phyloP scores from a whole-genome alignment of 1,140 invertebrate genomes.

The Cylas formicarius region DNA sequence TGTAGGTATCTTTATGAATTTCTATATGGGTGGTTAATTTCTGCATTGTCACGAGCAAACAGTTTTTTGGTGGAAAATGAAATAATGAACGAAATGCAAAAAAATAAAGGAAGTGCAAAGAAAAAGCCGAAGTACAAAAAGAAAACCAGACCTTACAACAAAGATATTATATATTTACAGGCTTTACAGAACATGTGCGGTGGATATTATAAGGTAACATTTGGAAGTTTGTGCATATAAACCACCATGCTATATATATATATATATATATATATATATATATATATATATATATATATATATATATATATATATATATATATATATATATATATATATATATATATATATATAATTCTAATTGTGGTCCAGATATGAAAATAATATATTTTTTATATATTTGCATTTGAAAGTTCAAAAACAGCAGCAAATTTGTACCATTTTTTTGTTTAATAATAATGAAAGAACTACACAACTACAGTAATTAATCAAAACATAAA shows the following conservation, averaged over 20 bases:
- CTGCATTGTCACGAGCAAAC: slow-evolving; percentile 82
- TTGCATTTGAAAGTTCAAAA: too few relatives aligned
- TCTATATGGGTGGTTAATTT: slow-evolving; percentile 88
- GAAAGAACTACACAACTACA: too few relatives aligned
- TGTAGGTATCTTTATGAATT: slow-evolving; percentile 89
- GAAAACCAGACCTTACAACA: slow-evolving; percentile 63
- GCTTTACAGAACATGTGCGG: slow-evolving; percentile 90
- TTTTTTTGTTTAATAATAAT: too few relatives aligned
- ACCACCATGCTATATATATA: not conserved
- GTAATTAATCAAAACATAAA: too few relatives aligned
- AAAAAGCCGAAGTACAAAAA: slow-evolving; percentile 72
- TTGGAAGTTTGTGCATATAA: not conserved
- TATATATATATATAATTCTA: too few relatives aligned
- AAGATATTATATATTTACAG: slow-evolving; percentile 80
- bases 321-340: too few relatives aligned
- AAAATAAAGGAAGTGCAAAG: slow-evolving; percentile 53
- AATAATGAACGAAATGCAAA: slow-evolving; percentile 48
- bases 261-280: too few relatives aligned
- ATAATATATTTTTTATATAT: too few relatives aligned
- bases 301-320: too few relatives aligned
- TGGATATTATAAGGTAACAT: slow-evolving; percentile 82
- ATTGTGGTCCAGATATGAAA: too few relatives aligned
- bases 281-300: too few relatives aligned
- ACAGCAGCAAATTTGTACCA: too few relatives aligned
- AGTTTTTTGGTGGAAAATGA: slow-evolving; percentile 75